Evolutionary conservation across 2,113 vertebrate species (phyloP), one percentile per base, ranked within the genome.

Genomic region (Seriola aureovittata): DNA sequence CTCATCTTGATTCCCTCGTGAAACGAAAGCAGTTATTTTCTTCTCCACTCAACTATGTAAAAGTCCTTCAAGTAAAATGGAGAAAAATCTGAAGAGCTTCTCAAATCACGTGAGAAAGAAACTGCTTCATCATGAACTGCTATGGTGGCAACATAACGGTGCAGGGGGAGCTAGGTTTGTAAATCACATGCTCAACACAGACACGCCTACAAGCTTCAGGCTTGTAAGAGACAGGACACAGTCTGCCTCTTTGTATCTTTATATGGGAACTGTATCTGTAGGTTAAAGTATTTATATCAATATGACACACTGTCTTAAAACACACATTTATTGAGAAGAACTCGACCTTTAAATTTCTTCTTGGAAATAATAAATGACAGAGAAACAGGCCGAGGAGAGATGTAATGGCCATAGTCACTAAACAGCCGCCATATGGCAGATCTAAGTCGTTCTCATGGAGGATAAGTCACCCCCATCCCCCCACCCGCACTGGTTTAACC

Each of bases 391-490:
- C 48, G 32, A 64, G 29, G 16, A 58, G 10, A 62, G n/a, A 7
- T 11, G 1, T 23, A 13, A 2, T 29, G 29, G 29, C 32, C 25
- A 0, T 2, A 4, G 48, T 23, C 54, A 12, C 46, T 50, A 50
- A 58, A 17, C 71, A 42, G 84, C 11, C 58, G 46, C 88, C 86
- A 88, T 84, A 86, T 80, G 83, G 84, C 62, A 25, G 25, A n/a
- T 71, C 48, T 90, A 79, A 81, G 80, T 59, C 75, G 42, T 52
- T 80, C 66, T 67, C 68, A 59, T 42, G n/a, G 48, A 75, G 75
- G 71, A 75, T 86, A 82, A 85, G 76, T 60, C 79, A 25, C 25
- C 46, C 34, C 71, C 40, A 23, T n/a, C 36, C 75, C 77, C 57
- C 13, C 63, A 29, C 65, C 54, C 9, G 1, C 57, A 34, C 40